Evolutionary conservation across 2,888 invertebrate genomes (phyloP), one percentile per base, ranked within the genome.

Genomic region (Rotaria magnacalcarata): DNA sequence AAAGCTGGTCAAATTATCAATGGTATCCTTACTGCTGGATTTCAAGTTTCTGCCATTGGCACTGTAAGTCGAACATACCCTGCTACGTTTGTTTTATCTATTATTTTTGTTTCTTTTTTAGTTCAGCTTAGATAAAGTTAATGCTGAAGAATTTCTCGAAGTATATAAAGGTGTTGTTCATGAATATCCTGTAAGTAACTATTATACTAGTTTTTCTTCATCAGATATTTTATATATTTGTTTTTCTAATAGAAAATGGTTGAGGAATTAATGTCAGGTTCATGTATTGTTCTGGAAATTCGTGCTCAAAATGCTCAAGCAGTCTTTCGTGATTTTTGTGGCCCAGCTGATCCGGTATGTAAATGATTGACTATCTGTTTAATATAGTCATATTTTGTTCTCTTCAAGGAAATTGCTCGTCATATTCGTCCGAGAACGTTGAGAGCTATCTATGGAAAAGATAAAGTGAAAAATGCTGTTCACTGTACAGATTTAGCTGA

Each of bases 401-500:
- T 88, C 75, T 87, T 88, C n/a, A 90, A 95, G 95, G 95, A 96
- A 90, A 94, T 96, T 87, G 96, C 95, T 0, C 93, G 94, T 88
- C 93, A 95, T 88, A 92, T 97, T 85, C 93, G 96, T 27, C 96
- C 96, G 0, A 92, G 94, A 88, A 95, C 96, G 0, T 90, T 97
- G 75, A 92, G 97, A 89, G 96, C 96, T 1, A 93, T 93, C 89
- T 95, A 94, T 91, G 97, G 97, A 0, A 93, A 93, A 75, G 94
- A 94, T 75, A 95, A 94, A 92, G 93, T 95, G 43, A 93, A 94
- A 89, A 97, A 97, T 92, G 96, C 95, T 8, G 92, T 97, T 14
- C 97, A 97, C 90, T 96, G 96, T 90, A 96, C 97, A 43, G 97
- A 97, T 92, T 92, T 97, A 87, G 93, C 94, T 0, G 96, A 96